Base-by-base conservation (phyloP, 1,140 invertebrate species). In the Spodoptera frugiperda region DNA sequence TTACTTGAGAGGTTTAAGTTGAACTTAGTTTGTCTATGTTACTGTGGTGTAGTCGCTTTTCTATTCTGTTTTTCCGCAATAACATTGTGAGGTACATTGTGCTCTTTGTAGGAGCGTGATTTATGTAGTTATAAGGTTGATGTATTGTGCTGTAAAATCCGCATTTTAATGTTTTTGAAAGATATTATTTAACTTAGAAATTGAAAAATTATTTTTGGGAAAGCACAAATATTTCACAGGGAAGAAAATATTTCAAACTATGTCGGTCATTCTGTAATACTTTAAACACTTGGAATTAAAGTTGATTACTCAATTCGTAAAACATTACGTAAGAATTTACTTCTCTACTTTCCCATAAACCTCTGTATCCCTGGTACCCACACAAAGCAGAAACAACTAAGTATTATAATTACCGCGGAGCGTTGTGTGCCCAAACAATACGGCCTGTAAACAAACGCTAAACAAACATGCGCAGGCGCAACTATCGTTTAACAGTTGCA, bases 311-410 rank as follows among this genome's bases (percentile, higher is more conserved):
- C 14, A 57, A 57, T 57, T 30, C 11, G 54, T 57, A 14, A 57
- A 10, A 12, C 54, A 30, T 19, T 30, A 57, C n/a, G 17, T 11
- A 15, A 39, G 4, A 8, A 6, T 25, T 25, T 25, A 39, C 33
- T 39, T 39, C 2, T 0, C 4, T 39, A 39, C 33, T 39, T 25
- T 53, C 51, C 9, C 51, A 17, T 15, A 53, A 17, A 19, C 8
- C 15, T 53, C 17, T 19, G 17, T 53, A 10, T 15, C 15, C n/a
- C 30, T 14, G 25, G 14, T n/a, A n/a, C 21, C 14, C 57, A 44
- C 44, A 67, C 59, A 63, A 63, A 67, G 12, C 44, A 63, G 59
- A 63, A 10, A 49, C 63, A 67, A 49, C 44, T 67, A 67, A 67
- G 63, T 67, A 67, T 48, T 67, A 67, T 67, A 67, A 67, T 67